Base-by-base conservation (phyloP, 35 echinoderm and acorn worm species). In the Amphiura filiformis region DNA sequence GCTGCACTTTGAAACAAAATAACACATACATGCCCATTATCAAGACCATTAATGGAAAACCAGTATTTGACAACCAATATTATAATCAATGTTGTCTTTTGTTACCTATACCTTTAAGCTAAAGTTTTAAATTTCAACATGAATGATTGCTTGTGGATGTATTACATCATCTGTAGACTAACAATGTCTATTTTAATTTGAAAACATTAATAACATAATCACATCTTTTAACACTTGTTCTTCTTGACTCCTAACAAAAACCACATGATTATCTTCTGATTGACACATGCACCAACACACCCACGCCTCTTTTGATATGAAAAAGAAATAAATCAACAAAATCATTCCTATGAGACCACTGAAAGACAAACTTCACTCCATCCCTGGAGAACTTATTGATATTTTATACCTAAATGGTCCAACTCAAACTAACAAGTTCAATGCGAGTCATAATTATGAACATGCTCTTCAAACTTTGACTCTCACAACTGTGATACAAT, bases 251-350 rank as follows among this genome's bases (percentile, higher is more conserved):
- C 28, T 1, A 52, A n/a, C 2, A 18, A 18, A 26, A 70, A 70
- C 28, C 61, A 70, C 2, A 26, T 70, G 61, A 11, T 3, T n/a
- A 70, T 15, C 26, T 3, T n/a, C 61, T 70, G 61, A 70, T n/a
- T 70, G 61, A 70, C 61, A 70, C 2, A 70, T 23, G 26, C 7
- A 70, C 61, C 61, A 70, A 70, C 61, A 70, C 61, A 70, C 61
- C 61, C 61, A 11, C 26, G 41, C 61, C 9, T 70, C 61, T 70
- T 15, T 70, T 70, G 61, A 70, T 70, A 15, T n/a, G 9, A 52
- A 70, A 70, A 70, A 70, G 61, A 70, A 70, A 70, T 70, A 70
- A 70, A 70, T 70, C 61, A 70, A 70, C 61, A 70, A 70, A 70
- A 15, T 70, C 7, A 70, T 70, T 23, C 61, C 26, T 23, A 15